Evolutionary conservation across 2,888 invertebrate species (phyloP).

Genomic region (Gastrophysa polygoni): DNA sequence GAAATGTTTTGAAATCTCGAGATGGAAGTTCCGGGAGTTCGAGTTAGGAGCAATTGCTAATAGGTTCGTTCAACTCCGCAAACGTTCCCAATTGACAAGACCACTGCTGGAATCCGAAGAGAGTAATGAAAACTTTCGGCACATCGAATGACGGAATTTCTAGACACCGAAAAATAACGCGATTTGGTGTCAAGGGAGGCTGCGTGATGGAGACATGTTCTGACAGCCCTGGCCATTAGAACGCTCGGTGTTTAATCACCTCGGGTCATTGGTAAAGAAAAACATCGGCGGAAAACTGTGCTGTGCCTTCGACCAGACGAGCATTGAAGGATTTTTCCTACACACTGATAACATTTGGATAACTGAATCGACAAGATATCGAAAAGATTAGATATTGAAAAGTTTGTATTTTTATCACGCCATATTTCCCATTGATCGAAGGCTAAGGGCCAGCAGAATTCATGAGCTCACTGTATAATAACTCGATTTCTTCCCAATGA

Average conservation of each 20-base stretch:
- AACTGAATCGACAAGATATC: no score
- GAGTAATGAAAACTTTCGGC: not conserved
- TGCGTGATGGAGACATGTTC: not conserved
- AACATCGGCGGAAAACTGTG: not conserved
- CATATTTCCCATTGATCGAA: no score
- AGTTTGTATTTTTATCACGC: no score
- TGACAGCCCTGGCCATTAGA: not conserved
- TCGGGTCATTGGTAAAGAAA: not conserved
- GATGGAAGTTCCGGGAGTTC: not conserved
- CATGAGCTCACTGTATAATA: no score
- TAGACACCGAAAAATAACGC: not conserved
- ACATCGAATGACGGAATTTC: not conserved
- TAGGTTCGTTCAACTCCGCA: not conserved
- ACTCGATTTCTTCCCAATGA: no score
- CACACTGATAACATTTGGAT: not conserved
- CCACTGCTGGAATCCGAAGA: not conserved
- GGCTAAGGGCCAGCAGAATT: no score
- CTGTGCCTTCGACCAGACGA: no score
- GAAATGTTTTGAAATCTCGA: not conserved
- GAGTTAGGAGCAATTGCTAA: not conserved
- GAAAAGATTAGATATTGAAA: no score
- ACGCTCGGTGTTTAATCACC: not conserved
- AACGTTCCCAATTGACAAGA: not conserved
- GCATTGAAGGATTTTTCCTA: not conserved
- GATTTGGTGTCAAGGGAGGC: not conserved